Conservation (phyloP, 2,797 vertebrate genomes). For the Pachyuromys duprasi region DNA sequence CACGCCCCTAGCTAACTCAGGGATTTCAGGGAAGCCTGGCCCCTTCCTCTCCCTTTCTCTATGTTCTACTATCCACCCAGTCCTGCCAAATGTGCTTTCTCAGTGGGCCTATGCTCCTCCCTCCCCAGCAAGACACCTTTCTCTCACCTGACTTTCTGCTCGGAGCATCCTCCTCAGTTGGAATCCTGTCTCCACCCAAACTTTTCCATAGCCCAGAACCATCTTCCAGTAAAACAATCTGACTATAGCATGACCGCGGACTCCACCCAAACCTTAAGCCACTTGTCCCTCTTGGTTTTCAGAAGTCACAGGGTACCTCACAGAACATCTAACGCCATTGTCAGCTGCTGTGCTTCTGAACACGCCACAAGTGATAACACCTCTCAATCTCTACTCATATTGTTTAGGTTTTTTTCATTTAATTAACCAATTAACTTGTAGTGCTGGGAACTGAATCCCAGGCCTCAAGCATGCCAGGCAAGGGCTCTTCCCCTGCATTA, state of each 20-base stretch:
- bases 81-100: not conserved
- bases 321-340: not conserved
- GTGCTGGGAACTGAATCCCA: not conserved
- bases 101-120: not conserved
- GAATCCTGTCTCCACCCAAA: constrained; percentile 11
- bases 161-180: not conserved
- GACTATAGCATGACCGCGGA: not conserved
- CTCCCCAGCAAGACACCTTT: not conserved
- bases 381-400: not conserved
- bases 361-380: not conserved
- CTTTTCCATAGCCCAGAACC: not conserved
- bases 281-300: not conserved
- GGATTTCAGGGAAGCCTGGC: not conserved
- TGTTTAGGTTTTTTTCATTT: not conserved
- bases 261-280: not conserved
- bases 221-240: constrained; percentile 57
- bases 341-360: not conserved
- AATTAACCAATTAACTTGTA: not conserved
- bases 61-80: not conserved
- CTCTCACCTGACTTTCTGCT: not conserved
- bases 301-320: constrained; percentile 14
- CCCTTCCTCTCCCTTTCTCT: not conserved
- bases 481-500: not conserved
- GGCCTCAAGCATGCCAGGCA: not conserved
- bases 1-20: not conserved